Evolutionary conservation across 53 echinoderm and acorn worm genomes (phyloP).

Genomic region (Astropecten irregularis): DNA sequence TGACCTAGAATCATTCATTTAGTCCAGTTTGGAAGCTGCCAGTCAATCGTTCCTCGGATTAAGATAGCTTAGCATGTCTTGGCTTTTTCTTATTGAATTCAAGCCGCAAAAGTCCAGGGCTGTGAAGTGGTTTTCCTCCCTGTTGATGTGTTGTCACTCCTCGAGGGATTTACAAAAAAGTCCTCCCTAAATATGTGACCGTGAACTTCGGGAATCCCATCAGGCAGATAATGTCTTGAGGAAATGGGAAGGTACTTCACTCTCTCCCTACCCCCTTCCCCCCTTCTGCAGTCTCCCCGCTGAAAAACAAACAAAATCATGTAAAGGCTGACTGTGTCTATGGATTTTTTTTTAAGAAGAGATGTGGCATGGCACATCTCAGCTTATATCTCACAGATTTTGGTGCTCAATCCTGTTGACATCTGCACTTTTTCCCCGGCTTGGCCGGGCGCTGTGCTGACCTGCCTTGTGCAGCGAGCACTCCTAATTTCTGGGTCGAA

Average conservation of each 20-base stretch:
- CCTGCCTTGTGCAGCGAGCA: too few relatives aligned
- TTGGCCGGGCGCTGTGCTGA: too few relatives aligned
- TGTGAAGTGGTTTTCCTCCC: not conserved
- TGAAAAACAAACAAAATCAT: too few relatives aligned
- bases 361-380: not conserved
- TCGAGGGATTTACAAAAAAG: slow-evolving; percentile 4
- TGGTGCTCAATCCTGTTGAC: too few relatives aligned
- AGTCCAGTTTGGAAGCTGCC: not conserved
- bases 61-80: not conserved
- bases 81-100: not conserved
- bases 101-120: not conserved
- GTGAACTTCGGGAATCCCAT: not conserved
- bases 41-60: not conserved
- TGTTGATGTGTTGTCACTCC: slow-evolving; percentile 10
- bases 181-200: not conserved
- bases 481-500: too few relatives aligned
- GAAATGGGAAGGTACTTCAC: too few relatives aligned
- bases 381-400: not conserved
- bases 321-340: too few relatives aligned
- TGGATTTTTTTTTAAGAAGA: too few relatives aligned
- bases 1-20: not conserved
- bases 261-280: too few relatives aligned
- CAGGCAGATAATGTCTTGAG: too few relatives aligned
- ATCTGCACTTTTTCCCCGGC: too few relatives aligned
- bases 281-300: too few relatives aligned